phyloP scores from a whole-genome alignment of 2,888 invertebrate genomes.

The Oxystoma pomonae region DNA sequence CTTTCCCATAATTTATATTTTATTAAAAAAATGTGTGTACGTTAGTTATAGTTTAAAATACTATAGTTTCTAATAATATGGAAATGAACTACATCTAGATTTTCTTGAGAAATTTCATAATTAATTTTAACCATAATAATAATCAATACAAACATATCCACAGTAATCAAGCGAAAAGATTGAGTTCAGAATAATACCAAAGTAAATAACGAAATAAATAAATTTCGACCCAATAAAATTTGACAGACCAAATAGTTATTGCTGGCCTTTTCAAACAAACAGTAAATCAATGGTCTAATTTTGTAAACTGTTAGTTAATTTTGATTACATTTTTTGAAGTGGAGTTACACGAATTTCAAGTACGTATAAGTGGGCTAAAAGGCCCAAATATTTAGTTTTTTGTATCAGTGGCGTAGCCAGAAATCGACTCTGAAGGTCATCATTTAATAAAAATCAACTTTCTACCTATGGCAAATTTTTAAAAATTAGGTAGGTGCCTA shows the following conservation, averaged over 20 bases:
- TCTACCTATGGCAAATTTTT: no score
- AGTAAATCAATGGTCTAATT: neutral
- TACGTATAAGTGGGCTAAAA: no score
- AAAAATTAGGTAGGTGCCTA: no score
- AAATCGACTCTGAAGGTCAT: no score
- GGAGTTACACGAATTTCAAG: no score
- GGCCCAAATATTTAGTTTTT: no score
- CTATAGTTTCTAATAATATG: neutral
- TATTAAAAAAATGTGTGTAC: neutral
- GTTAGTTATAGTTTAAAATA: no score
- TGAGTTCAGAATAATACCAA: neutral
- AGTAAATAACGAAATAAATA: neutral
- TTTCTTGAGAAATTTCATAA: neutral
- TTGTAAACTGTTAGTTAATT: neutral
- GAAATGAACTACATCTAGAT: neutral
- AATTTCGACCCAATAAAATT: neutral
- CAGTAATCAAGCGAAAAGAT: no score
- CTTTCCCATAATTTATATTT: neutral
- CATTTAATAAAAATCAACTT: no score
- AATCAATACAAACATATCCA: no score
- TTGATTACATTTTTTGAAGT: neutral
- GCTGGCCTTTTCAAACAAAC: neutral
- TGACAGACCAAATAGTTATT: neutral
- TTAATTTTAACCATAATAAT: neutral
- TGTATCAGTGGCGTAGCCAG: no score